Conservation (phyloP, 2,113 vertebrate species). For the Maccullochella peelii region DNA sequence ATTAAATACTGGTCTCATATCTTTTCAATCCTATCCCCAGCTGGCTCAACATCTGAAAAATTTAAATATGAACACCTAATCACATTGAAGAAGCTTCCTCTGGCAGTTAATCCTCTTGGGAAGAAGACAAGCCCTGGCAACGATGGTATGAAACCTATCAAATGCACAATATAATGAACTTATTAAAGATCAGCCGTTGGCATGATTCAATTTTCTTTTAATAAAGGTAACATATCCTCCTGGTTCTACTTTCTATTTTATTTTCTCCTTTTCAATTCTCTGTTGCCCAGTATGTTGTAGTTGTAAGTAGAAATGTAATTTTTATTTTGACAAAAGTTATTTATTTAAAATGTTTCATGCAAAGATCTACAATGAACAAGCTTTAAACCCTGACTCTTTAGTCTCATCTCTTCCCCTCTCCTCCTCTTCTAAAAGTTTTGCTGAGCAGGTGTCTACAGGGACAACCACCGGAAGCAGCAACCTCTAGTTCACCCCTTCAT, state of each 20-base stretch:
- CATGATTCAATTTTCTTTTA: constrained; percentile 50
- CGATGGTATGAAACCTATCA: constrained; percentile 39
- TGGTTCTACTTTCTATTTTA: constrained; percentile 21
- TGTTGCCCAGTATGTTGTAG: neutral
- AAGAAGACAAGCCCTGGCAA: constrained; percentile 5
- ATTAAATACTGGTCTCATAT: constrained; percentile 45
- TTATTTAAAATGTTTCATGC: neutral
- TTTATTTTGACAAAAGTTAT: neutral
- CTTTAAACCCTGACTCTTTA: constrained; percentile 3
- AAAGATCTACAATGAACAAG: neutral
- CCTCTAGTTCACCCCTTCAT: constrained; percentile 63
- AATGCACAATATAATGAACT: constrained; percentile 45
- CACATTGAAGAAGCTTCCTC: constrained; percentile 42
- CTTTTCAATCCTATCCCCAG: constrained; percentile 32
- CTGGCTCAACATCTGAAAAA: constrained; percentile 46
- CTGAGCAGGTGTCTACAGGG: constrained; percentile 58
- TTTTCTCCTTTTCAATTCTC: constrained; percentile 30
- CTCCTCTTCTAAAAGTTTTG: constrained; percentile 9
- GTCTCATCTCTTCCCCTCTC: neutral
- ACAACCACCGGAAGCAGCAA: constrained; percentile 47
- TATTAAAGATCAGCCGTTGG: constrained; percentile 45
- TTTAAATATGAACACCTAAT: constrained; percentile 55
- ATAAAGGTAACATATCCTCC: constrained; percentile 33
- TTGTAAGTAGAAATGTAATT: neutral
- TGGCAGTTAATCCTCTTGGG: constrained; percentile 44